A percentile compares a stretch with the other conserved stretches of the same genome.
These are phyloP conservation scores for Digitonthophagus gazella DNA, from an alignment of 2,888 invertebrate genomes.

Conservation along the genomic window DNA sequence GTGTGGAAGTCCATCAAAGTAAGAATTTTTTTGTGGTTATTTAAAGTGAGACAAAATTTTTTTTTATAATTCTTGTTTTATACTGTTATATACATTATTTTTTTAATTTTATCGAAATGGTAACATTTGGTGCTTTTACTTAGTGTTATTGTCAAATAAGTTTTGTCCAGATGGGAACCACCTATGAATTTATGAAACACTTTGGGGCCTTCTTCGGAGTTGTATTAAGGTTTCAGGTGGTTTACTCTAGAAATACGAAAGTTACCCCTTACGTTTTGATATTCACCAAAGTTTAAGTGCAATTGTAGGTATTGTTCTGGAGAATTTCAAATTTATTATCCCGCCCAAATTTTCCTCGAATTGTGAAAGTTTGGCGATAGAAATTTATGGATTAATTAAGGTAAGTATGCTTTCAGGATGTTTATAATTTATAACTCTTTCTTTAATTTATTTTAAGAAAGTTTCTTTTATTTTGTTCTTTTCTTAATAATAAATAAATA, in stretches of 20 bases:
- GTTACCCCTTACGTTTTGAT: not conserved
- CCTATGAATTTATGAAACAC: not conserved
- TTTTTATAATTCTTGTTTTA: too few relatives aligned
- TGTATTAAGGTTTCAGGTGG: not conserved
- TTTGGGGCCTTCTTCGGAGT: not conserved
- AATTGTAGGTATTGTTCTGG: not conserved
- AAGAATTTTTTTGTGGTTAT: constrained; percentile 39
- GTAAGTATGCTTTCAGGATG: not conserved
- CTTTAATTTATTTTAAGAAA: too few relatives aligned
- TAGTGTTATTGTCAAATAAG: not conserved
- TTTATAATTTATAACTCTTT: not conserved
- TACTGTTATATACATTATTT: too few relatives aligned
- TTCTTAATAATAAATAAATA: too few relatives aligned
- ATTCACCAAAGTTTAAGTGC: not conserved
- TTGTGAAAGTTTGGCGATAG: not conserved
- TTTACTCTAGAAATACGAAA: not conserved
- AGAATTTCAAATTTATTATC: not conserved
- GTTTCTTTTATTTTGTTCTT: too few relatives aligned
- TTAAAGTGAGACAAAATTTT: too few relatives aligned
- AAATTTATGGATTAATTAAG: not conserved
- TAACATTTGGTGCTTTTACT: not conserved
- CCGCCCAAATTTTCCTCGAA: not conserved
- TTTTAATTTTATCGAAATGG: too few relatives aligned
- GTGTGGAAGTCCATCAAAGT: constrained; percentile 79
- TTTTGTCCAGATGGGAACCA: not conserved